Evolutionary conservation across 2,797 vertebrate genomes (phyloP), one percentile per base, ranked within the genome.

Genomic region (Sandelia bainsii): DNA sequence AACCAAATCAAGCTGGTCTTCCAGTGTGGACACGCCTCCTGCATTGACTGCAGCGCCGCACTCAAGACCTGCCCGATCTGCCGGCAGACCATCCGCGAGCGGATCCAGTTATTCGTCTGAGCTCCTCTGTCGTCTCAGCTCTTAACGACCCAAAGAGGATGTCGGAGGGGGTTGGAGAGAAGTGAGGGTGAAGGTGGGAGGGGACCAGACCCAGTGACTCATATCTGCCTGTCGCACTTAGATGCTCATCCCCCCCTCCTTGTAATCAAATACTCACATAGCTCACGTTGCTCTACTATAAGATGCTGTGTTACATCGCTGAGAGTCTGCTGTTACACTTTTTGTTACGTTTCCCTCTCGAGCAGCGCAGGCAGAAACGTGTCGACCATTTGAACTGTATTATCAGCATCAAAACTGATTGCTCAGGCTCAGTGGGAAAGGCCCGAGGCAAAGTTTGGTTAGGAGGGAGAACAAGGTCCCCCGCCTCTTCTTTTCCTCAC

Each of bases 1-100:
- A 98, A 96, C 94, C 97, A 99, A 87, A 99, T 99, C 94, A 97
- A 97, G 88, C 94, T 99, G 86, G 96, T 99, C 88, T 99, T 99
- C 92, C 98, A 99, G 94, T 99, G 98, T 0, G 98, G 98, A 54
- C 98, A 99, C 4, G 98, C 97, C 79, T 98, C 98, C 6, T 99
- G 98, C 92, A 95, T 96, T 0, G 96, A 97, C 79, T 99, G 98
- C 92, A 97, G 97, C 62, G 91, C 95, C 0, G 94, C 97, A 0
- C 95, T 99, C 32, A 96, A 95, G 51, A 95, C 96, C 58, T 99
- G 98, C 87, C 98, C 98, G 23, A 98, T 99, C 88, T 99, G 98
- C 92, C 92, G 98, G 77, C 98, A 98, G 94, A 95, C 95, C 81
- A 97, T 99, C 92, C 96, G 97, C 0, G 98, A 99, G 88, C 94